Percentiles rank a stretch among this genome's conserved stretches.
Conservation (phyloP, 2,888 invertebrate species). For the Aphodius sticticus region DNA sequence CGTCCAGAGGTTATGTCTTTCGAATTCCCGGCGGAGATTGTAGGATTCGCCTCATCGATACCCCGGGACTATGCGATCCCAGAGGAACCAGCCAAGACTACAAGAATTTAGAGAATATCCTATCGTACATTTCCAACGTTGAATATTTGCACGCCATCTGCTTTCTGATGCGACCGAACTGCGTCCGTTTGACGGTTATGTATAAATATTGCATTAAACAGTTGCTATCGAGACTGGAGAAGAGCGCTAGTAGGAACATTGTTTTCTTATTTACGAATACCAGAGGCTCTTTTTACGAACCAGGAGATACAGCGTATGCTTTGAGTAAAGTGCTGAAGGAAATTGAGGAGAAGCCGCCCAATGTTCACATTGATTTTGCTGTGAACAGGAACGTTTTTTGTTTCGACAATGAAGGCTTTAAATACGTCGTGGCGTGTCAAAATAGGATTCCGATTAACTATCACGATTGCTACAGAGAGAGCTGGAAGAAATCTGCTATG, state of each 20-base stretch:
- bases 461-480: conserved; percentile 41
- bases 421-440: conserved; percentile 50
- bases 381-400: conserved; percentile 52
- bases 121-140: conserved; percentile 51
- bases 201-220: conserved; percentile 54
- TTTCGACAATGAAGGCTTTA: conserved; percentile 55
- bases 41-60: conserved; percentile 53
- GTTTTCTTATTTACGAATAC: conserved; percentile 54
- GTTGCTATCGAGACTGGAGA: conserved; percentile 53
- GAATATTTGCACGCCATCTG: conserved; percentile 53
- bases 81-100: conserved; percentile 45
- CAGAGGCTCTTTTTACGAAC: conserved; percentile 48
- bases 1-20: conserved; percentile 72
- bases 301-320: conserved; percentile 50
- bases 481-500: conserved; percentile 45
- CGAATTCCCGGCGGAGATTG: conserved; percentile 34
- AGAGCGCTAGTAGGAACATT: conserved; percentile 52
- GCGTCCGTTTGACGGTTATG: conserved; percentile 48
- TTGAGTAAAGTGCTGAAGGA: conserved; percentile 47
- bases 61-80: conserved; percentile 52
- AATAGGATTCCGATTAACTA: conserved; percentile 40
- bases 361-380: conserved; percentile 47
- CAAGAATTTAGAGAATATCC: conserved; percentile 44
- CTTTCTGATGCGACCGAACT: conserved; percentile 51
- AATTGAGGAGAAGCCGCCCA: conserved; percentile 49